These are phyloP conservation scores for Scaptodrosophila lebanonensis DNA, from an alignment of 1,140 invertebrate species.

Conservation along the genomic window DNA sequence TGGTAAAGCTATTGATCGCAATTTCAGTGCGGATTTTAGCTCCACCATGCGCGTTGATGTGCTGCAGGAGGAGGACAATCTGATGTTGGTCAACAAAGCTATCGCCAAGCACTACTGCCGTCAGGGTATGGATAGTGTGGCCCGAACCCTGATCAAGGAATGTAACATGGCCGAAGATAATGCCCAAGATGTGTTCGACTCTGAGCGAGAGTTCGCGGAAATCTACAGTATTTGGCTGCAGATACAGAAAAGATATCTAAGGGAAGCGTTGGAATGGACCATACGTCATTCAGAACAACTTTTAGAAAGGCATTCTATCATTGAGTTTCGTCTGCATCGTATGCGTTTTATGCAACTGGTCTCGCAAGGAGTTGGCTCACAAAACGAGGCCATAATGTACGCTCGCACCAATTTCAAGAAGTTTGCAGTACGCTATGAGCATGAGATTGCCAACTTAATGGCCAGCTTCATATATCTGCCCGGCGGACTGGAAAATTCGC, in stretches of 20 bases:
- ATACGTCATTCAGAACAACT: slow-evolving; percentile 81
- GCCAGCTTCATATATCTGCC: slow-evolving; percentile 90
- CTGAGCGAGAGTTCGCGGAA: slow-evolving; percentile 89
- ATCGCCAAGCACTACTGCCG: slow-evolving; percentile 97
- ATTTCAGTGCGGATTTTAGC: slow-evolving; percentile 94
- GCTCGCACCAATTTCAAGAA: slow-evolving; percentile 90
- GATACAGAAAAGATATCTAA: slow-evolving; percentile 86
- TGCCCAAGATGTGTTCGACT: slow-evolving; percentile 77
- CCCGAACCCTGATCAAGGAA: slow-evolving; percentile 88
- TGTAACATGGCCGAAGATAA: slow-evolving; percentile 84
- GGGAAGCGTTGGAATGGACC: slow-evolving; percentile 89
- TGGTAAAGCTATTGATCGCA: slow-evolving; percentile 96
- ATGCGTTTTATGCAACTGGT: slow-evolving; percentile 78
- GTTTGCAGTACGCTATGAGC: slow-evolving; percentile 88
- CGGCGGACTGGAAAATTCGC: slow-evolving; percentile 87
- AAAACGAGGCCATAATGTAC: slow-evolving; percentile 86
- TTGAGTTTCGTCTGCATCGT: slow-evolving; percentile 92
- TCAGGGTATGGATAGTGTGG: slow-evolving; percentile 93
- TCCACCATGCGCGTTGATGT: slow-evolving; percentile 91
- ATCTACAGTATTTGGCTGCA: slow-evolving; percentile 90
- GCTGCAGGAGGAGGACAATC: slow-evolving; percentile 87
- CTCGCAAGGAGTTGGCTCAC: slow-evolving; percentile 58
- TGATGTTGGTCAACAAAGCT: slow-evolving; percentile 92
- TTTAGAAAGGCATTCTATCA: slow-evolving; percentile 83
- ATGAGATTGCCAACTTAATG: slow-evolving; percentile 93